Percentiles rank a stretch among this genome's conserved stretches.
These are phyloP conservation scores for Yoshiicerus persimilis DNA, from an alignment of 1,140 invertebrate genomes.

Conservation along the genomic window DNA sequence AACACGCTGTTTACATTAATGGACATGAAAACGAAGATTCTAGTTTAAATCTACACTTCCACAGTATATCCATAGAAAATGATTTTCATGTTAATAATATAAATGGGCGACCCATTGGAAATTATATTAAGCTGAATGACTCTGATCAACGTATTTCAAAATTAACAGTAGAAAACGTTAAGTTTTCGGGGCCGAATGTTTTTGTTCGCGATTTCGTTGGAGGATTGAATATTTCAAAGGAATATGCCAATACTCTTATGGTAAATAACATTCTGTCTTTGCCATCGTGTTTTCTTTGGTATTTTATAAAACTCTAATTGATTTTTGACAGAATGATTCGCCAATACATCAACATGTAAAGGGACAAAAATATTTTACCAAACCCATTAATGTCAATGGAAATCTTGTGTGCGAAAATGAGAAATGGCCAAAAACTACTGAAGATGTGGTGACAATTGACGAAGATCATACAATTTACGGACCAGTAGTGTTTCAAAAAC, in stretches of 20 bases:
- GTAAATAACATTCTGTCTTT: not conserved
- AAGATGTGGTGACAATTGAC: not conserved
- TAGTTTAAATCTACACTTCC: not conserved
- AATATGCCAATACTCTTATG: not conserved
- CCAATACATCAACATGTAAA: not conserved
- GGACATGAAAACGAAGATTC: not conserved
- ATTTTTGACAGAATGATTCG: not conserved
- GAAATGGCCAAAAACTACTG: not conserved
- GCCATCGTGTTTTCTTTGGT: not conserved
- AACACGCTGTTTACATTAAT: not conserved
- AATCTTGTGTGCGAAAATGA: not conserved
- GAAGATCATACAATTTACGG: not conserved
- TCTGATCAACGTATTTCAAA: not conserved
- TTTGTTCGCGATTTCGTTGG: not conserved
- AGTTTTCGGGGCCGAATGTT: not conserved
- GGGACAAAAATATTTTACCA: not conserved
- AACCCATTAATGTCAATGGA: not conserved
- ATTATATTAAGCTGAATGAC: not conserved
- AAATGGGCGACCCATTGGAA: not conserved
- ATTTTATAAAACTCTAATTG: not conserved
- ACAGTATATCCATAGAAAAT: not conserved
- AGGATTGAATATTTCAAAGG: not conserved
- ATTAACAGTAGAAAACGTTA: not conserved
- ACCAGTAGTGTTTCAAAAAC: not conserved
- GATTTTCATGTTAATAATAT: not conserved